Evolutionary conservation across 2,888 invertebrate genomes (phyloP).

Genomic region (Sinelater perroti): DNA sequence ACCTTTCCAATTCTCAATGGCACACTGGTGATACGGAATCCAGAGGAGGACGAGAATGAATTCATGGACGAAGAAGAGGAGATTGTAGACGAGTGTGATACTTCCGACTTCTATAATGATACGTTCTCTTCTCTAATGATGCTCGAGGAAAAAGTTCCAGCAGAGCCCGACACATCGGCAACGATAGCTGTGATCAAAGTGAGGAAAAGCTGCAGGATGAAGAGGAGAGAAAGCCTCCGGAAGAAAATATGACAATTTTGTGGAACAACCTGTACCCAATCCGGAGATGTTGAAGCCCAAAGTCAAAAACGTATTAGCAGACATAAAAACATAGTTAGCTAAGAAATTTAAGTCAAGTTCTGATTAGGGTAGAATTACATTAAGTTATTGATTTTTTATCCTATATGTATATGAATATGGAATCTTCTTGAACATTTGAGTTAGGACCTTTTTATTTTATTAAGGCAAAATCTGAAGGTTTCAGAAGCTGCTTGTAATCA

Average conservation of each 20-base stretch:
- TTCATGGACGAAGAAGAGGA: constrained; percentile 47
- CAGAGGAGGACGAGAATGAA: constrained; percentile 39
- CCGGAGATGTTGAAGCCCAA: constrained; percentile 48
- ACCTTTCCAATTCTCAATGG: constrained; percentile 80
- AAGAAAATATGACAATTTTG: constrained; percentile 38
- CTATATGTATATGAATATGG: too few relatives aligned
- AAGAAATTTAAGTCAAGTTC: constrained; percentile 49
- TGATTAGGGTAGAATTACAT: constrained; percentile 9
- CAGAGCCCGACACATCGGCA: background rate
- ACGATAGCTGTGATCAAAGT: constrained; percentile 8
- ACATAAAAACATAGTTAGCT: constrained; percentile 51
- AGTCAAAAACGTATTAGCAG: constrained; percentile 55
- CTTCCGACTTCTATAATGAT: constrained; percentile 21
- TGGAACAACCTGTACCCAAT: constrained; percentile 46
- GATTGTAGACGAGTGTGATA: constrained; percentile 47
- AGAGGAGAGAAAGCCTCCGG: constrained; percentile 24
- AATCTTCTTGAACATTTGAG: too few relatives aligned
- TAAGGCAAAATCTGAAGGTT: too few relatives aligned
- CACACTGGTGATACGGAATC: constrained; percentile 62
- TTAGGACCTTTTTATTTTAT: too few relatives aligned
- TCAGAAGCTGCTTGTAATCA: too few relatives aligned
- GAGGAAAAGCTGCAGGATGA: constrained; percentile 5
- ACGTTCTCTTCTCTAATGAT: constrained; percentile 24
- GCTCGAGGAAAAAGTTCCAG: constrained; percentile 18
- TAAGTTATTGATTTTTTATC: constrained; percentile 15